Evolutionary conservation across 2,797 vertebrate genomes (phyloP), one percentile per base, ranked within the genome.

Genomic region (Sternotherus odoratus): DNA sequence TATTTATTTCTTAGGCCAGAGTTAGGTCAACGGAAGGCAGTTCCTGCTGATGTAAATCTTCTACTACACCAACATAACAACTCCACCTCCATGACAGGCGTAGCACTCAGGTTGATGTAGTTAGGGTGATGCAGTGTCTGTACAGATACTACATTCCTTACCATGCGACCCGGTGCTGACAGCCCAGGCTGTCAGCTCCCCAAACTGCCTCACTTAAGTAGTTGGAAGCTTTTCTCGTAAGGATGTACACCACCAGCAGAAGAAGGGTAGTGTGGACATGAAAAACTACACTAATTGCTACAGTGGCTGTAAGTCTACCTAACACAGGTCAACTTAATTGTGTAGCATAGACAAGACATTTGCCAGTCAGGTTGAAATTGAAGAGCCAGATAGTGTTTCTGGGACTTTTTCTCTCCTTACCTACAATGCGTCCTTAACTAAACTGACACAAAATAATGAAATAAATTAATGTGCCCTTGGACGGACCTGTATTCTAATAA

Each of bases 1-100:
- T 93, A 86, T 92, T 95, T 93, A 81, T 96, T 96, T 84, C 88
- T 95, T 93, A 93, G 92, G n/a, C n/a, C n/a, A 69, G n/a, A 66
- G 33, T 66, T 66, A 17, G 60, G 4, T 69, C 63, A 69, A 39
- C 3, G n/a, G 10, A 69, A 21, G n/a, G n/a, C 63, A 69, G 21
- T 21, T 39, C 30, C 57, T 60, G 28, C 57, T 16, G 6, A 13
- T 60, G 30, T 60, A 30, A 60, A 19, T 69, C 36, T 19, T 19
- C 66, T 19, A 39, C 66, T 69, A 23, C 3, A 6, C 66, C 36
- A 69, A 12, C 5, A 10, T 39, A 69, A 69, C 23, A 69, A 39
- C 33, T 60, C 30, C 57, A 60, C 21, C 10, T 69, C 36, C 66
- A 39, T 2, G 19, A 39, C n/a, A 69, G 19, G n/a, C 10, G 4